phyloP scores from a whole-genome alignment of 2,797 vertebrate genomes.

The Leontocebus nigricollis region DNA sequence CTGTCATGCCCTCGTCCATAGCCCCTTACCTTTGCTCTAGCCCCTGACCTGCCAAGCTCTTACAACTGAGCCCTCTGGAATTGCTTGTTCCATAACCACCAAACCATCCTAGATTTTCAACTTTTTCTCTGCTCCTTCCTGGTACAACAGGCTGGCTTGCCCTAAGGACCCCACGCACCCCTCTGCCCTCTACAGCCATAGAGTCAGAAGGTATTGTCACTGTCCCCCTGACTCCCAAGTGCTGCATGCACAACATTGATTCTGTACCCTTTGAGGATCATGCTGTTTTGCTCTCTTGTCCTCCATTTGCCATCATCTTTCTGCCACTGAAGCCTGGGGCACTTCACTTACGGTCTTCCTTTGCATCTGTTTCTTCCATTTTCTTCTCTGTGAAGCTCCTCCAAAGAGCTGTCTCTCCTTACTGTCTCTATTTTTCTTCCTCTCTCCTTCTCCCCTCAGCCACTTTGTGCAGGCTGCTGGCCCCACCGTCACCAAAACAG shows the following conservation, averaged over 20 bases:
- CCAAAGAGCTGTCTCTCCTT: not conserved
- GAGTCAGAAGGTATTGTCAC: not conserved
- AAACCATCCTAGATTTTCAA: not conserved
- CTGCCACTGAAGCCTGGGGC: not conserved
- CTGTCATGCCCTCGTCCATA: not conserved
- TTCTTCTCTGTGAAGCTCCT: not conserved
- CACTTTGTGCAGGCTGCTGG: not conserved
- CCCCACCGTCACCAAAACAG: not conserved
- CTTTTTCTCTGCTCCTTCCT: not conserved
- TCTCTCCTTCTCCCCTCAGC: accelerated
- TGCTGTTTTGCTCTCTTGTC: not conserved
- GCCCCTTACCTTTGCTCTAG: not conserved
- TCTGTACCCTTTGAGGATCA: not conserved
- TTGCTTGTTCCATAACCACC: not conserved
- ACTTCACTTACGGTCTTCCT: not conserved
- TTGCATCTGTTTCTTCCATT: not conserved
- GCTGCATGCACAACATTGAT: not conserved
- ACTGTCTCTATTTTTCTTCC: not conserved
- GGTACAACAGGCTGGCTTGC: too few relatives aligned
- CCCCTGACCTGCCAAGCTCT: not conserved
- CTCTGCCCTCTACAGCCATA: not conserved
- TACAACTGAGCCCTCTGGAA: not conserved
- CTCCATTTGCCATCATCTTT: not conserved
- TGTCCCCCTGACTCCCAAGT: not conserved
- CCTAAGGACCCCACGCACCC: not conserved